Conservation (phyloP, 2,888 invertebrate genomes). For the Tipula confusa region DNA sequence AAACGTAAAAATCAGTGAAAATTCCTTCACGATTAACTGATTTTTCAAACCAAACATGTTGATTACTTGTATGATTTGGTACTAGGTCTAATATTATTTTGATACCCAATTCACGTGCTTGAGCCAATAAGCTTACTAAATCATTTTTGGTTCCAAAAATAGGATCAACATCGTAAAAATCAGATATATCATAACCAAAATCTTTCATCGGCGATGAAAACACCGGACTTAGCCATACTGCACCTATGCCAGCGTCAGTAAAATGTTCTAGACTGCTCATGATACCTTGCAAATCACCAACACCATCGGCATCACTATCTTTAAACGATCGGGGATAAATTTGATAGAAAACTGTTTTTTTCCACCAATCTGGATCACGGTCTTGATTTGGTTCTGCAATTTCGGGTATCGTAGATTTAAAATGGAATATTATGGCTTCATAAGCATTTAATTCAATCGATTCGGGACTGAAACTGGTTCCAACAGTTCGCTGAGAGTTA, state of each 20-base stretch:
- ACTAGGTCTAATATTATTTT: constrained; percentile 52
- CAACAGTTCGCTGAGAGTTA: not conserved
- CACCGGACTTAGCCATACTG: constrained; percentile 62
- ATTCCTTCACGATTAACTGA: constrained; percentile 56
- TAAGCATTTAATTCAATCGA: not conserved
- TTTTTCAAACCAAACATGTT: constrained; percentile 63
- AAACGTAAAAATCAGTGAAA: constrained; percentile 67
- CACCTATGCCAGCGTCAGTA: constrained; percentile 53
- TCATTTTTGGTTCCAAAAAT: constrained; percentile 57
- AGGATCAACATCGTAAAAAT: constrained; percentile 55
- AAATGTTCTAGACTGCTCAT: constrained; percentile 54
- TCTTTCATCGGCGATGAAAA: constrained; percentile 61
- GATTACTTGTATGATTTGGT: constrained; percentile 52
- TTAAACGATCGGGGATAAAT: constrained; percentile 75
- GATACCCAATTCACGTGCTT: constrained; percentile 48
- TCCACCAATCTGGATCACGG: constrained; percentile 56
- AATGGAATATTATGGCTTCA: not conserved
- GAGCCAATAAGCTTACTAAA: constrained; percentile 50
- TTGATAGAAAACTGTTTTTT: constrained; percentile 61
- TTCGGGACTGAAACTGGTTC: not conserved
- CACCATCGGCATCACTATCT: constrained; percentile 73
- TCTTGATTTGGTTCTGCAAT: constrained; percentile 39
- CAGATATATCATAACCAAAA: constrained; percentile 62
- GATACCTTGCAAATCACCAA: constrained; percentile 57
- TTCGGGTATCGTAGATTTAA: not conserved